phyloP scores from a whole-genome alignment of 2,113 vertebrate species.

The Polypterus senegalus region DNA sequence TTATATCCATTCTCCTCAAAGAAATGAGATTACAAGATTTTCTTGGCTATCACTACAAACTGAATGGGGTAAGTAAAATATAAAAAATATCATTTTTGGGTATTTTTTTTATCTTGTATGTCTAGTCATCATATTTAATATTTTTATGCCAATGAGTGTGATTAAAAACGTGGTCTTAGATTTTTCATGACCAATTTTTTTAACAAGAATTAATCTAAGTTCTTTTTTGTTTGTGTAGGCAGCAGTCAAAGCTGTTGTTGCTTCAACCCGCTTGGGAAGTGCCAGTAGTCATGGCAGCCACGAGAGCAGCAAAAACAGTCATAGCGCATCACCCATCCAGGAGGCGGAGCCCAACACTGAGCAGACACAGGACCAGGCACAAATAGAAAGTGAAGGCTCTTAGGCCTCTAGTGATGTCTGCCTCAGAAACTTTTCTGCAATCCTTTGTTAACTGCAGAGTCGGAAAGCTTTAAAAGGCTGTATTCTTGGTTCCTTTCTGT shows the following conservation, averaged over 20 bases:
- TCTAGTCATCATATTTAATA: no score
- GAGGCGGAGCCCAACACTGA: conserved; percentile 17
- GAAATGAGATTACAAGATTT: no score
- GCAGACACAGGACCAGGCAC: conserved; percentile 27
- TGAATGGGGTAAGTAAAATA: no score
- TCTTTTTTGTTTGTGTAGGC: conserved; percentile 41
- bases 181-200: not conserved
- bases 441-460: not conserved
- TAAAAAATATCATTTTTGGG: no score
- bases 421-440: not conserved
- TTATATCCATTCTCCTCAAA: no score
- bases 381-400: conserved; percentile 30
- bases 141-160: no score
- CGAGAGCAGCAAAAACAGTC: conserved; percentile 42
- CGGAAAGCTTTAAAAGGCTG: not conserved
- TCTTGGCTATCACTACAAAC: no score
- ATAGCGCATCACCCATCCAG: conserved; percentile 22
- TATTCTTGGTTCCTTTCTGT: not conserved
- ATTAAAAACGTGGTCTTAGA: no score
- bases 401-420: conserved; percentile 23
- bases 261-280: conserved; percentile 63
- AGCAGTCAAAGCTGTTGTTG: conserved; percentile 75
- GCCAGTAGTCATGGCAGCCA: conserved; percentile 49
- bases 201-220: not conserved
- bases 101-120: no score